These are phyloP conservation scores for Standfussiana lucernea DNA, from an alignment of 2,888 invertebrate species.

Conservation along the genomic window DNA sequence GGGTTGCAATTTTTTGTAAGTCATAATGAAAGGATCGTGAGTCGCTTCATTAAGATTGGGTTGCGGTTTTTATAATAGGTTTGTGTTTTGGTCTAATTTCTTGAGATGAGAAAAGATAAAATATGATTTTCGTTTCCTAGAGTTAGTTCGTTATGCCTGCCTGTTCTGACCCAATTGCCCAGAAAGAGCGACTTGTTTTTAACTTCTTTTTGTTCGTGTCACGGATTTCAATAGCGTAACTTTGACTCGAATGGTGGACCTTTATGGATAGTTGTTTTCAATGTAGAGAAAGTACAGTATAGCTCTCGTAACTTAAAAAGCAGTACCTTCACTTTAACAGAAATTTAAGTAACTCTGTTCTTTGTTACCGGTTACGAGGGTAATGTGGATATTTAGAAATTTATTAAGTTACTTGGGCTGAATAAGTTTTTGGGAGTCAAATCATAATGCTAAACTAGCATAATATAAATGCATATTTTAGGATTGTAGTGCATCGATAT, in stretches of 20 bases:
- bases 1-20: slow-evolving; percentile 41
- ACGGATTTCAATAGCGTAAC: background rate
- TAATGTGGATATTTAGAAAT: background rate
- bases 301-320: background rate
- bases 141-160: background rate
- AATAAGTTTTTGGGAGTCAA: background rate
- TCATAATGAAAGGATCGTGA: slow-evolving; percentile 35
- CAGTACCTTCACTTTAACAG: background rate
- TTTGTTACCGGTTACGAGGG: background rate
- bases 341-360: background rate
- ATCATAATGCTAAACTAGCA: background rate
- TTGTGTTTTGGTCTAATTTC: background rate
- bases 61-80: slow-evolving; percentile 20
- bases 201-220: background rate
- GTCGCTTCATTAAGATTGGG: slow-evolving; percentile 40
- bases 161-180: background rate
- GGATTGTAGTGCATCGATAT: background rate
- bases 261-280: background rate
- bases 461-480: background rate
- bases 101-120: background rate
- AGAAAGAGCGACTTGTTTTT: background rate
- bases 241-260: background rate
- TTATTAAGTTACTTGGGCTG: background rate
- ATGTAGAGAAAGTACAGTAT: background rate
- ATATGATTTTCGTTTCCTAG: background rate